phyloP scores from a whole-genome alignment of 2,888 invertebrate species.

The Fabriciana adippe region DNA sequence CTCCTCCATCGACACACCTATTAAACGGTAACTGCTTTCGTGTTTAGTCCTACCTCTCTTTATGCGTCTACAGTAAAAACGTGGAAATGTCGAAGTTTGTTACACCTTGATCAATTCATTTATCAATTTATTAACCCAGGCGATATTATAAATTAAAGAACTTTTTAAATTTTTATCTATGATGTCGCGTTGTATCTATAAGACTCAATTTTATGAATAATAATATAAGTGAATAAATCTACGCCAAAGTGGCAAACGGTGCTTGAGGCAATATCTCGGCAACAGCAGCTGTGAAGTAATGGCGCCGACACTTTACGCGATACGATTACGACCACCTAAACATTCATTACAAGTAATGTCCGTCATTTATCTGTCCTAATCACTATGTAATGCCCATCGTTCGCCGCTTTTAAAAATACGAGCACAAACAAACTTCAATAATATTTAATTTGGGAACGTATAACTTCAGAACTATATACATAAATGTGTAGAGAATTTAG shows the following conservation, averaged over 20 bases:
- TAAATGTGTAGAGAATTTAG: constrained; percentile 20
- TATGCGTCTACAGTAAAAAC: constrained; percentile 1
- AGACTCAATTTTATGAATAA: constrained; percentile 41
- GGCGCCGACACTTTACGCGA: constrained; percentile 81
- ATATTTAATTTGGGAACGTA: constrained; percentile 11
- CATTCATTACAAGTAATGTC: constrained; percentile 82
- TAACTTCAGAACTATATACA: neutral
- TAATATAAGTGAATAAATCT: constrained; percentile 67
- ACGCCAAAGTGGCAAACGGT: constrained; percentile 68
- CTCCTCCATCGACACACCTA: constrained; percentile 76
- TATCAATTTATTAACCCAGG: no score
- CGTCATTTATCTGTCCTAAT: constrained; percentile 81
- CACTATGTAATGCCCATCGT: constrained; percentile 62
- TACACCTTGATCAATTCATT: neutral
- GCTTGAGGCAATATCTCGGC: constrained; percentile 77
- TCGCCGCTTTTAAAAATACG: constrained; percentile 33
- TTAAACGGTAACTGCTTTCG: constrained; percentile 64
- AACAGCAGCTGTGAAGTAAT: constrained; percentile 80
- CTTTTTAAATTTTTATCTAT: no score
- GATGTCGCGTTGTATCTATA: no score
- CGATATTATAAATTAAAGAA: no score
- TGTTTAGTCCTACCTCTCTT: constrained; percentile 31
- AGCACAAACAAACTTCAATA: constrained; percentile 16
- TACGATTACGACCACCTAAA: constrained; percentile 82
- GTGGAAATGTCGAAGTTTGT: constrained; percentile 2